phyloP scores from a whole-genome alignment of 2,888 invertebrate genomes.

The Hermodice carunculata region DNA sequence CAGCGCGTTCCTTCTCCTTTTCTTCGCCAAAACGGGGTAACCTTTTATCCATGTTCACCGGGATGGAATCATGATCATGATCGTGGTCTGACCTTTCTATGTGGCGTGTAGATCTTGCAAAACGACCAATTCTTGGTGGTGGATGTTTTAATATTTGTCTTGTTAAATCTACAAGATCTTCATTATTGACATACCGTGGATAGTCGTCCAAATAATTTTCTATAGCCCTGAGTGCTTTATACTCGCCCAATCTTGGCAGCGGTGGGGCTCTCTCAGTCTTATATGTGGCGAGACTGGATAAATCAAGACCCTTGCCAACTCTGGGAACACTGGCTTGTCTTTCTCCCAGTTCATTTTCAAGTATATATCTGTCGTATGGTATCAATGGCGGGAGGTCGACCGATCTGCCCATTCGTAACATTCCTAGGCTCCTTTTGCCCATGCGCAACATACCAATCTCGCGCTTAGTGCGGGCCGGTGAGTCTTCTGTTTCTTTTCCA shows the following conservation, averaged over 20 bases:
- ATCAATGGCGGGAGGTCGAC: constrained; percentile 10
- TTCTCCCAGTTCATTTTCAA: constrained; percentile 1
- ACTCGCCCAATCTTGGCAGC: constrained; percentile 13
- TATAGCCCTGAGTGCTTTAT: no score
- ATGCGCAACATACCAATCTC: constrained; percentile 37
- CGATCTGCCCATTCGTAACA: constrained; percentile 25
- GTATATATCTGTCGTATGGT: background rate
- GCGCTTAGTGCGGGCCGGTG: constrained; percentile 11
- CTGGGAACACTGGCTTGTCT: constrained; percentile 7
- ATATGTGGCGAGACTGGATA: no score
- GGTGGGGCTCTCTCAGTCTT: no score
- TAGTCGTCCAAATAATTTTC: background rate
- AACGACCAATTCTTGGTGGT: no score
- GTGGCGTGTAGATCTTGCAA: no score
- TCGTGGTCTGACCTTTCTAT: no score
- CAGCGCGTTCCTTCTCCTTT: background rate
- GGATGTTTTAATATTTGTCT: no score
- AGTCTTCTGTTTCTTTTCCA: background rate
- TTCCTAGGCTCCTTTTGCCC: constrained; percentile 31
- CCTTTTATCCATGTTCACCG: no score
- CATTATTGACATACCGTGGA: background rate
- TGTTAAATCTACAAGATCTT: no score
- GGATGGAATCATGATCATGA: no score
- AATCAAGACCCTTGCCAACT: constrained; percentile 5
- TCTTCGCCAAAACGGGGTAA: constrained; percentile 1